Base-by-base conservation (phyloP, 1,140 invertebrate species). In the Heliconius congener region DNA sequence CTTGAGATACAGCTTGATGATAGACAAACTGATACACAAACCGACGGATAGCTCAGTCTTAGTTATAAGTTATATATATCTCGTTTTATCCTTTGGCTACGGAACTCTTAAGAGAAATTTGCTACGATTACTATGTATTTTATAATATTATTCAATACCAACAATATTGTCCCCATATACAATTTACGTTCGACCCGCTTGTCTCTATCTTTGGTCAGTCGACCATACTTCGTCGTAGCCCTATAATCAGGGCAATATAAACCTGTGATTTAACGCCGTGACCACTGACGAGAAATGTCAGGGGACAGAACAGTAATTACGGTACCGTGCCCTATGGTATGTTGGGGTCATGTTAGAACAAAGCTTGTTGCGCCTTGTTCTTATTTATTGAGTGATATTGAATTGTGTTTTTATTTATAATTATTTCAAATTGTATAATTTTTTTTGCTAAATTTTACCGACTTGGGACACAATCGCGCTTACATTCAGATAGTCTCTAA, bases 201-300 rank as follows among this genome's bases (percentile, higher is more conserved):
- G 60, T 66, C 4, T 72, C 71, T 72, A 42, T 42, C 71, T 72
- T 72, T 72, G 71, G 71, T n/a, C 71, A 72, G 34, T 42, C 34
- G 37, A 72, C 34, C 71, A 39, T 72, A 72, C 71, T 39, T 72
- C 18, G 34, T 72, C 52, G 73, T 80, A 81, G 57, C 80, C 83
- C 85, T 86, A 84, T 86, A 71, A 88, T 87, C 87, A 88, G 73
- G 34, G 73, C 80, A 39, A 80, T 80, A 76, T 80, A 83, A 72
- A 81, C 84, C 85, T 83, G 82, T 87, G 78, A 88, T 88, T 86
- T 87, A 77, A 77, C 79, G 82, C 71, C 76, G 80, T 80, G 85
- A 82, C 78, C 74, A 81, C 82, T 81, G 83, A 82, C 81, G 78
- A 86, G 82, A 82, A 86, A 85, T 87, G 83, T 86, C 85, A 87